Conservation (phyloP, 2,888 invertebrate genomes). For the Athetis lepigone region DNA sequence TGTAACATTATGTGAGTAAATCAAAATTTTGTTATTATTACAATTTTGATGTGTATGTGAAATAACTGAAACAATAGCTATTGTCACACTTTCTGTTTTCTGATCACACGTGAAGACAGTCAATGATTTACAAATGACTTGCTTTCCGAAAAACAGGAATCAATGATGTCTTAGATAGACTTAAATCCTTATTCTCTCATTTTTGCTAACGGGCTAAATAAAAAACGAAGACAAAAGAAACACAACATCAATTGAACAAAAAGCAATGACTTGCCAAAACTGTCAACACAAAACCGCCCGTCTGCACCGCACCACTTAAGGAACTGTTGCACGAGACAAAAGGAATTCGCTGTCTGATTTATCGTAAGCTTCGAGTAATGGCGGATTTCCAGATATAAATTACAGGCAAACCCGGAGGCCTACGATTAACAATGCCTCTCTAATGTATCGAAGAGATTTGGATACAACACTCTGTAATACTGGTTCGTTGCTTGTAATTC, state of each 20-base stretch:
- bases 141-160: too few species aligned
- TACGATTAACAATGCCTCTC: slow-evolving; percentile 78
- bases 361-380: slow-evolving; percentile 78
- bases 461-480: slow-evolving; percentile 48
- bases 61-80: too few species aligned
- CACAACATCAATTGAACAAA: background rate
- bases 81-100: too few species aligned
- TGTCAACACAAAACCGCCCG: slow-evolving; percentile 56
- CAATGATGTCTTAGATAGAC: too few species aligned
- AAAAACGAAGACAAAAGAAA: too few species aligned
- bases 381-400: slow-evolving; percentile 79
- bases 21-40: too few species aligned
- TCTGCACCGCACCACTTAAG: slow-evolving; percentile 64
- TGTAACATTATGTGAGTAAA: too few species aligned
- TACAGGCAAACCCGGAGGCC: slow-evolving; percentile 69
- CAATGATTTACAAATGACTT: too few species aligned
- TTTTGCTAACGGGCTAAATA: too few species aligned
- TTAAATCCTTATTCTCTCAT: too few species aligned
- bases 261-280: background rate
- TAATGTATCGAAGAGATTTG: slow-evolving; percentile 70
- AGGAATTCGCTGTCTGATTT: slow-evolving; percentile 81
- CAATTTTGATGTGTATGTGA: too few species aligned
- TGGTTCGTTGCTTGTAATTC: slow-evolving; percentile 41
- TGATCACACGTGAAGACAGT: too few species aligned
- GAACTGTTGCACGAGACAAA: slow-evolving; percentile 81